Conservation (phyloP, 2,888 invertebrate genomes). For the Fissipunctia ypsillon region DNA sequence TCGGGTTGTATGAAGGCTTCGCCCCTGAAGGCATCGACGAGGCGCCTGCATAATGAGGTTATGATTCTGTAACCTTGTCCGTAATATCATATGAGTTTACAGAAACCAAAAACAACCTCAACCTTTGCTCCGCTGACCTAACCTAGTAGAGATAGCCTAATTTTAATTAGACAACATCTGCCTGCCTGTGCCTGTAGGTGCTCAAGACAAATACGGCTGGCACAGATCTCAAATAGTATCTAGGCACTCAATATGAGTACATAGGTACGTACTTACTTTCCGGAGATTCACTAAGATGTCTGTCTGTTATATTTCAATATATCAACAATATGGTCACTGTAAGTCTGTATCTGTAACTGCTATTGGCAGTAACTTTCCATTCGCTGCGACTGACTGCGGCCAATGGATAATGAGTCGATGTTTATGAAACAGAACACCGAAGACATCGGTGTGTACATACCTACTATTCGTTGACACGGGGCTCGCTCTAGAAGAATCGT, state of each 20-base stretch:
- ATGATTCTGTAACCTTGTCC: not conserved
- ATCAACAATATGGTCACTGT: conserved; percentile 49
- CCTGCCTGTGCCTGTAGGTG: not conserved
- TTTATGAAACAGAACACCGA: conserved; percentile 84
- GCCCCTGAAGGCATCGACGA: no score
- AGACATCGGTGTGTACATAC: conserved; percentile 60
- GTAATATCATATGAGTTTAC: conserved; percentile 20
- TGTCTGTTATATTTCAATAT: conserved; percentile 46
- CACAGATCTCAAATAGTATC: conserved; percentile 1
- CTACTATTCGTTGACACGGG: conserved; percentile 59
- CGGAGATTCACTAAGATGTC: conserved; percentile 30
- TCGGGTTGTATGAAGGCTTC: no score
- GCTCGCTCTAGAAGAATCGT: conserved; percentile 73
- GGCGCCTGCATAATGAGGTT: conserved; percentile 13
- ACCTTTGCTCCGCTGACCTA: not conserved
- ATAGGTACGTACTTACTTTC: conserved; percentile 8
- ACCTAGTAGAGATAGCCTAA: conserved; percentile 8
- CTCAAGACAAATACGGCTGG: not conserved
- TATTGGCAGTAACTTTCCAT: conserved; percentile 77
- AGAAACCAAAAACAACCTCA: conserved; percentile 24
- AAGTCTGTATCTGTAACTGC: conserved; percentile 24
- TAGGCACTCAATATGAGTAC: conserved; percentile 2
- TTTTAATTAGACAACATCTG: conserved; percentile 20
- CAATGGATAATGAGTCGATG: conserved; percentile 78
- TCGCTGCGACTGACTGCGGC: conserved; percentile 62